phyloP scores from a whole-genome alignment of 2,113 vertebrate species.

The Phylloscopus trochiloides region DNA sequence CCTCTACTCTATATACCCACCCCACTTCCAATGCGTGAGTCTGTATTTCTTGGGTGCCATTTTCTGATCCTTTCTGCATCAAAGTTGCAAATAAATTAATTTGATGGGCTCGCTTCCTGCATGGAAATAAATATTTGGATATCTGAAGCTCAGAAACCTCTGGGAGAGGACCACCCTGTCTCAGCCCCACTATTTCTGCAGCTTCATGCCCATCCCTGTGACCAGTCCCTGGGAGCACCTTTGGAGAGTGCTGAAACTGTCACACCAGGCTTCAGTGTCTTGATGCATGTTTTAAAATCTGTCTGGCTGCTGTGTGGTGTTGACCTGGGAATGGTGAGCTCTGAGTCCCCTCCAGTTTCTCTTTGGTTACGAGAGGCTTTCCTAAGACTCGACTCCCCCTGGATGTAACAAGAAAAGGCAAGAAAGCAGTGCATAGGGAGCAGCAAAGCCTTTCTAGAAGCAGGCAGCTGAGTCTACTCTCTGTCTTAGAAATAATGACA shows the following conservation, averaged over 20 bases:
- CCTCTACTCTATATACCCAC: neutral
- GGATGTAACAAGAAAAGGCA: neutral
- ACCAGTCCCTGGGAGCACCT: neutral
- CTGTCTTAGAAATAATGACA: neutral
- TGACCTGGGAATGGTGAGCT: neutral
- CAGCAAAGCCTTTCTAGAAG: neutral
- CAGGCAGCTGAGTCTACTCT: neutral
- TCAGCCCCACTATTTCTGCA: neutral
- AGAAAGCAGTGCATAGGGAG: neutral
- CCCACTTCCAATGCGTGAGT: neutral
- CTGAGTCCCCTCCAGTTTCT: neutral
- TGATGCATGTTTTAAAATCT: neutral
- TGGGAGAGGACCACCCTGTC: neutral
- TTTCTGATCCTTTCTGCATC: neutral
- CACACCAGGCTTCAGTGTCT: rapidly evolving
- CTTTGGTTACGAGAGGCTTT: neutral
- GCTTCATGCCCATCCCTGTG: rapidly evolving
- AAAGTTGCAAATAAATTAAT: neutral
- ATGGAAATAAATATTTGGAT: neutral
- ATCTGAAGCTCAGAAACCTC: neutral
- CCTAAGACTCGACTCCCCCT: rapidly evolving
- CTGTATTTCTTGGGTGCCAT: neutral
- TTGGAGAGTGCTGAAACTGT: neutral
- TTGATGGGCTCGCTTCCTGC: neutral
- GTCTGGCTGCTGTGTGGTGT: neutral